Evolutionary conservation across 2,888 invertebrate species (phyloP), one percentile per base, ranked within the genome.

Genomic region (Aricia artaxerxes): DNA sequence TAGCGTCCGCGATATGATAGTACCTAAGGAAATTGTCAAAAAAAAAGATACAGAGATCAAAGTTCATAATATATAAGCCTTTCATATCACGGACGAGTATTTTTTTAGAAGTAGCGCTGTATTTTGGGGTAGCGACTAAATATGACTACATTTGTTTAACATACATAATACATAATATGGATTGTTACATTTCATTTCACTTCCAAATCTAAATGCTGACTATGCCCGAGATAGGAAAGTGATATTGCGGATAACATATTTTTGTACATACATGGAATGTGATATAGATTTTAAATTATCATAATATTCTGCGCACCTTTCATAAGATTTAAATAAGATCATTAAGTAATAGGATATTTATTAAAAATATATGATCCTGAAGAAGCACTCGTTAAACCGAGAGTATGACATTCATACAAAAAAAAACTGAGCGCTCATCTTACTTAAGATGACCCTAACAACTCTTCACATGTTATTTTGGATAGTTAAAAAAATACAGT

Each of bases 221-320:
- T 85, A 85, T 84, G 82, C 79, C 64, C 81, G 84, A 84, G 84
- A 83, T 84, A 85, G 84, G 80, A 83, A 84, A 83, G 81, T 80
- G 82, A 79, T 61, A 77, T 73, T 60, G 60, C 60, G 73, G 44
- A 60, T 40, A 61, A 78, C 16, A 78, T 75, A 73, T 78, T 81
- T 90, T 91, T 92, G 89, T 92, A 92, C 90, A 92, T 88, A 84
- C 83, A 90, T 93, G 93, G 93, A 93, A 93, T 93, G 93, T 93
- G 92, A 91, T 91, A 89, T 88, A 85, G 83, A 86, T 87, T 85
- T 81, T 85, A 85, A 87, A 86, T 82, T 81, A 85, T 85, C 84
- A 84, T 79, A 83, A 84, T 79, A 83, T 78, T 77, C 85, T 83
- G 85, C 85, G 90, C 91, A 92, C 88, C 89, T 89, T 88, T 89